Evolutionary conservation across 2,888 invertebrate species (phyloP).

Genomic region (Mycalesis mineus): DNA sequence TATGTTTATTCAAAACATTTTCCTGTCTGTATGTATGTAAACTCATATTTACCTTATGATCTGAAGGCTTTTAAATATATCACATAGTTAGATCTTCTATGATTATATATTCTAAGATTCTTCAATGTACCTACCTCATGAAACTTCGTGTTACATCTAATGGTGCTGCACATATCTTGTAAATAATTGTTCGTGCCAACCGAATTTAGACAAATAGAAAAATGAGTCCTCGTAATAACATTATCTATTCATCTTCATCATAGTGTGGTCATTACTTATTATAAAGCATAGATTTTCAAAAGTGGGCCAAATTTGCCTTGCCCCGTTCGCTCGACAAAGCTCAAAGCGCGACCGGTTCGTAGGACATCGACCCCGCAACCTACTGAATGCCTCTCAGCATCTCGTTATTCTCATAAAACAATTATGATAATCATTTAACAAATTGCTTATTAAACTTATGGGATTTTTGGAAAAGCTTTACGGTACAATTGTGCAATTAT

Average conservation of each 20-base stretch:
- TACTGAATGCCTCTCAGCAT: slow-evolving; percentile 55
- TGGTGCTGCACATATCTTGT: too few relatives aligned
- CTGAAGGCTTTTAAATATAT: too few relatives aligned
- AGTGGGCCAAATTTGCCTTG: slow-evolving; percentile 70
- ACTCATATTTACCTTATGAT: too few relatives aligned
- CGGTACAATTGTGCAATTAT: background rate
- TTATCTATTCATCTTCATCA: background rate
- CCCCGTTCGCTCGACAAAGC: slow-evolving; percentile 58
- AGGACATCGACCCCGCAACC: slow-evolving; percentile 70
- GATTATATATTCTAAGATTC: too few relatives aligned
- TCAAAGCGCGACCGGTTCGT: slow-evolving; percentile 71
- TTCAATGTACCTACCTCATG: too few relatives aligned
- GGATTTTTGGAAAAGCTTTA: background rate
- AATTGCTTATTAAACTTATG: slow-evolving; percentile 1
- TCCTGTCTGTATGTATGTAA: too few relatives aligned
- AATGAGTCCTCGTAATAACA: background rate
- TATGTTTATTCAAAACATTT: too few relatives aligned
- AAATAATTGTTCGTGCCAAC: too few relatives aligned
- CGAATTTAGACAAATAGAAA: too few relatives aligned
- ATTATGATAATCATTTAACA: slow-evolving; percentile 23
- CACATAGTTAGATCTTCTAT: too few relatives aligned
- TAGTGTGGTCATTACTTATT: slow-evolving; percentile 8
- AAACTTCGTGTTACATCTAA: too few relatives aligned
- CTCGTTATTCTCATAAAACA: slow-evolving; percentile 33
- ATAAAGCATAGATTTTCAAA: slow-evolving; percentile 42